Conservation (phyloP, 2,797 vertebrate species). For the Hydrophis major region DNA sequence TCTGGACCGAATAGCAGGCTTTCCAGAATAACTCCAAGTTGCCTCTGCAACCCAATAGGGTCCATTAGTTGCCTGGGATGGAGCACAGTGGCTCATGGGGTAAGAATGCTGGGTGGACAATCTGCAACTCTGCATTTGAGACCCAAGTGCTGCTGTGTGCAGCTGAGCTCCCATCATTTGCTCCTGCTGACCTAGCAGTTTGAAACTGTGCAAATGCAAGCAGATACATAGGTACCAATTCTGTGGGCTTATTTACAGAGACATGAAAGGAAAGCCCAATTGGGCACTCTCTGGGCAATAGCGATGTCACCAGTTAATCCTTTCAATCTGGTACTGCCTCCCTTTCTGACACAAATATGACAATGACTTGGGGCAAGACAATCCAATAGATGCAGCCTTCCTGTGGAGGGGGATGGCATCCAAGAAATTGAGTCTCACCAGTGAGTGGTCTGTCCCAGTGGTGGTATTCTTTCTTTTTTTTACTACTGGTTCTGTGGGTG, state of each 20-base stretch:
- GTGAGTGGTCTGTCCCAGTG: no score
- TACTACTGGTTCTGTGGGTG: no score
- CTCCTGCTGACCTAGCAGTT: neutral
- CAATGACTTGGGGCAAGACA: neutral
- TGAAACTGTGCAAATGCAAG: neutral
- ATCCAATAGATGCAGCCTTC: neutral
- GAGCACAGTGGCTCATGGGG: neutral
- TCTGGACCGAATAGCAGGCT: neutral
- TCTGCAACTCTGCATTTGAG: neutral
- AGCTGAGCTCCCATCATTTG: neutral
- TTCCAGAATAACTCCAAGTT: neutral
- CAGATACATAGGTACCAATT: neutral
- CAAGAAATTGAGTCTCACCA: neutral
- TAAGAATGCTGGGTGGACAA: neutral
- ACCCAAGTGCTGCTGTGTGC: neutral
- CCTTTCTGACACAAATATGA: neutral
- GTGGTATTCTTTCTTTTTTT: no score
- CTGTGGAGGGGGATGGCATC: neutral
- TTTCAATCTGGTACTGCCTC: neutral
- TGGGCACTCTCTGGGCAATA: neutral
- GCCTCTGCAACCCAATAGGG: neutral
- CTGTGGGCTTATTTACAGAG: neutral
- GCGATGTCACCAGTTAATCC: neutral
- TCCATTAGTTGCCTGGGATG: neutral
- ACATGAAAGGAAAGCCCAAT: neutral